Base-by-base conservation (phyloP, 2,113 vertebrate genomes). In the Tragelaphus scriptus region DNA sequence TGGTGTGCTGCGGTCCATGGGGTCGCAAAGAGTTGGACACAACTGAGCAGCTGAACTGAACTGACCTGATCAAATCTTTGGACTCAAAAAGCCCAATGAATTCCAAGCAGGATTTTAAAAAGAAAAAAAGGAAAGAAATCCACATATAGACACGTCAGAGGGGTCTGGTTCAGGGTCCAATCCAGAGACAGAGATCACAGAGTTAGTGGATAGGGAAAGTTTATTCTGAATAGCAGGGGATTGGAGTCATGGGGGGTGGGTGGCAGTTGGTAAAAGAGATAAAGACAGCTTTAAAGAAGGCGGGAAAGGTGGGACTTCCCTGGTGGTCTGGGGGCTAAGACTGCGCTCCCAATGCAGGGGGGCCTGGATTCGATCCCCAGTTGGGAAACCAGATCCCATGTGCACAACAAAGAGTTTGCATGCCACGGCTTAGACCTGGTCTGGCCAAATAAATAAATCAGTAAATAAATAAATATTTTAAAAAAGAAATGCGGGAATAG, bases 331-430 rank as follows among this genome's bases (percentile, higher is more conserved):
- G 8, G 21, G 65, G 65, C 32, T 71, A 21, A 71, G n/a, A 36
- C 9, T 36, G n/a, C 0, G 2, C 65, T 71, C n/a, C 65, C 65
- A 19, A 6, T 71, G 65, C 17, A 71, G n/a, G 9, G 32, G n/a
- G 65, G 1, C n/a, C 65, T 71, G n/a, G n/a, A 36, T 36, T 71
- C 1, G 17, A 71, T 21, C 17, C 17, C 65, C 65, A 71, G 4
- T 1, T 71, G n/a, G n/a, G n/a, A 19, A 71, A 21, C 65, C 21
- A 36, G n/a, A 21, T 19, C 17, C 65, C n/a, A 71, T 17, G 10
- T 11, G 9, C 65, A 21, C n/a, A 71, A 11, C 1, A 0, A 71
- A 71, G n/a, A 2, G 17, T 36, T 71, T 19, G 1, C 65, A 21
- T 36, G 17, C 65, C n/a, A 21, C 17, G 17, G 17, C 65, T 71